Base-by-base conservation (phyloP, 2,113 vertebrate species). In the Campylorhamphus procurvoides region DNA sequence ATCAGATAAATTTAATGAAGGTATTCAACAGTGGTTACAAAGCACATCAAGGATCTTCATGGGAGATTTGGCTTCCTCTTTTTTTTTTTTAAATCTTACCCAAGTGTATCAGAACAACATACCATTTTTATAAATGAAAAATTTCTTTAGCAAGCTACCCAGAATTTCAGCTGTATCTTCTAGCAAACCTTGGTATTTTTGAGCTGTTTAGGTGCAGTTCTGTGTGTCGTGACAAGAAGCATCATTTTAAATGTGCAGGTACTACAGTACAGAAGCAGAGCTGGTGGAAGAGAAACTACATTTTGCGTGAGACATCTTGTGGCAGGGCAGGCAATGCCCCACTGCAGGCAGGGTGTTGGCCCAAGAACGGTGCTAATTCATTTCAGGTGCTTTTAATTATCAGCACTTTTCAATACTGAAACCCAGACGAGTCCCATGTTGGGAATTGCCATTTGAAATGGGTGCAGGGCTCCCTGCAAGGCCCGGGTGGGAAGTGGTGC, bases 381-480 rank as follows among this genome's bases (percentile, higher is more conserved):
- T 19, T 37, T n/a, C 58, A 5, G 4, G 3, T 78, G 19, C 7
- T 11, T 29, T 27, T 6, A 28, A 20, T 35, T 14, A 40, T 2
- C 14, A 14, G 2, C 3, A 2, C 6, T 23, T 50, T 14, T 17
- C 8, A 39, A 7, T 58, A 4, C 11, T 49, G 39, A 24, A 40
- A 33, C 9, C 8, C 3, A 0, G 7, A 7, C 15, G 3, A 4
- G 9, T 7, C 35, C n/a, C 17, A 19, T 3, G 0, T 2, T 33
- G 25, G 42, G 10, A n/a, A 15, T 4, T 59, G 28, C 1, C 18
- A 2, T n/a, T 37, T 25, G 9, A 22, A 49, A 18, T 1, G 14
- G 27, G 1, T 25, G 24, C 12, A 8, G 16, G 9, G 59, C 42
- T 8, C 10, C 0, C 0, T 2, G 9, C 1, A 15, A 18, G 37